Conservation (phyloP, 2,113 vertebrate genomes). For the Pyrgilauda ruficollis region DNA sequence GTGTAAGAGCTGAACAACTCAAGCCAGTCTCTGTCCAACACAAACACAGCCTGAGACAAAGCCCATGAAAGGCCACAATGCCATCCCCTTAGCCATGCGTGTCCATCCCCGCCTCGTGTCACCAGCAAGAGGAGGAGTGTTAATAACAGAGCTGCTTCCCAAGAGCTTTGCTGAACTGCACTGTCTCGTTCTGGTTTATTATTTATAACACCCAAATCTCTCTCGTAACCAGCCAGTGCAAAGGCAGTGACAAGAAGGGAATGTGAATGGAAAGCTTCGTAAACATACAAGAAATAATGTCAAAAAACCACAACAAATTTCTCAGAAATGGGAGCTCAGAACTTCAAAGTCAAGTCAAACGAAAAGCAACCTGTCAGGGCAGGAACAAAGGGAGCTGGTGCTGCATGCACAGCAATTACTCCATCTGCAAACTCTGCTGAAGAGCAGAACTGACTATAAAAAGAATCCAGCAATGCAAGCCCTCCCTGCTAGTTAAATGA, state of each 20-base stretch:
- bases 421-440: not conserved
- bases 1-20: not conserved
- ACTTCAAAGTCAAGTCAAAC: slow-evolving; percentile 28
- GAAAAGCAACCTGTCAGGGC: slow-evolving; percentile 31
- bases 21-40: not conserved
- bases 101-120: not conserved
- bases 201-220: slow-evolving; percentile 51
- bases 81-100: not conserved
- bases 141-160: not conserved
- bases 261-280: slow-evolving; percentile 17
- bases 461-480: not conserved
- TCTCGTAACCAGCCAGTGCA: not conserved
- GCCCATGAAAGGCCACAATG: not conserved
- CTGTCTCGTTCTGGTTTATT: slow-evolving; percentile 11
- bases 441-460: not conserved
- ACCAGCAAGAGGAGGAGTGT: not conserved
- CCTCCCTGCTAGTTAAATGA: not conserved
- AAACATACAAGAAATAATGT: not conserved
- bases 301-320: slow-evolving; percentile 10
- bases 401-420: not conserved
- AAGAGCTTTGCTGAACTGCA: slow-evolving; percentile 3
- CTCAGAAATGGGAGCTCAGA: not conserved
- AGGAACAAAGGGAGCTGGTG: not conserved
- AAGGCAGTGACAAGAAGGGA: not conserved
- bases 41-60: not conserved